A percentile compares a stretch with the other conserved stretches of the same genome.
Evolutionary conservation across 2,113 vertebrate species (phyloP).

Genomic region (Meles meles): DNA sequence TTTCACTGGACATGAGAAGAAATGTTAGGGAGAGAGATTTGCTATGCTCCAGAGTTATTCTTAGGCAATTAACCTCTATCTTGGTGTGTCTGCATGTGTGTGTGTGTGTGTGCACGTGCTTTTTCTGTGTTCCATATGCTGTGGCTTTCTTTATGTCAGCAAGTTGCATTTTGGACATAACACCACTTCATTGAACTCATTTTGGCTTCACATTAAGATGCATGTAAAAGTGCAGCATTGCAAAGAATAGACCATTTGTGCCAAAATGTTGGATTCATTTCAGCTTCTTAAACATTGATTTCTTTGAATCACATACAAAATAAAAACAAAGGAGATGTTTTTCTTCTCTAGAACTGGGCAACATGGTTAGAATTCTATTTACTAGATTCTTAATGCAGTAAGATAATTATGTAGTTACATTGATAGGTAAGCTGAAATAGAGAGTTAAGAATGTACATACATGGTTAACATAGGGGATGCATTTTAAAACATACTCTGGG

Average conservation of each 20-base stretch:
- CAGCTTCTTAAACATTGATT: background rate
- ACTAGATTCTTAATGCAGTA: background rate
- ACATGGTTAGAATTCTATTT: background rate
- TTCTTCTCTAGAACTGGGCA: background rate
- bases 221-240: background rate
- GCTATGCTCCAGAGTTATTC: background rate
- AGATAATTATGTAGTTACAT: background rate
- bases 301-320: background rate
- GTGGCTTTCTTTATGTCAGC: background rate
- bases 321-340: background rate
- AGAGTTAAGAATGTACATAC: background rate
- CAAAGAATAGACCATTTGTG: background rate
- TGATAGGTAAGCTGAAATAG: background rate
- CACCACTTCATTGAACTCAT: background rate
- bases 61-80: conserved; percentile 43
- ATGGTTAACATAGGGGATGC: background rate
- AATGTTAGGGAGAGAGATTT: background rate
- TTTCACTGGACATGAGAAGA: background rate
- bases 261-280: background rate
- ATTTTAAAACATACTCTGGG: background rate
- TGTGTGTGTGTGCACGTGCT: too few relatives aligned
- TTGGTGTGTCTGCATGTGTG: background rate
- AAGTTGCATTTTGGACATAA: background rate
- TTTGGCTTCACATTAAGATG: conserved; percentile 23
- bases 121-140: background rate